A percentile compares a stretch with the other conserved stretches of the same genome.
phyloP scores from a whole-genome alignment of 2,888 invertebrate genomes.

The Bombylius major region DNA sequence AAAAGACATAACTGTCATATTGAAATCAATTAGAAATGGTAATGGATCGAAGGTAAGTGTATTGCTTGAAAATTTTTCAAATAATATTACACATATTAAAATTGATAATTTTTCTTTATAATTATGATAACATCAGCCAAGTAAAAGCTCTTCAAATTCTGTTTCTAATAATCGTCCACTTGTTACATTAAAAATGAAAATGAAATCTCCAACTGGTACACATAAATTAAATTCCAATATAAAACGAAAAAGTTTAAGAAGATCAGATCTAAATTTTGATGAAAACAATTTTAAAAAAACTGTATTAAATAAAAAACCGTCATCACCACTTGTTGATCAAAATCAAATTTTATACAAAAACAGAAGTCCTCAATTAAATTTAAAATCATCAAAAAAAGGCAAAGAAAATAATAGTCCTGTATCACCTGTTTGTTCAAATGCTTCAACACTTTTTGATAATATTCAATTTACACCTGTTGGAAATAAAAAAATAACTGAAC shows the following conservation, averaged over 20 bases:
- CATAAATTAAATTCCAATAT: constrained; percentile 34
- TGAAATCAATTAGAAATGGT: constrained; percentile 41
- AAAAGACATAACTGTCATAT: constrained; percentile 51
- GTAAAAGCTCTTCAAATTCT: no score
- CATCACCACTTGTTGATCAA: neutral
- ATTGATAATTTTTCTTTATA: no score
- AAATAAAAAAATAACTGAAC: constrained; percentile 10
- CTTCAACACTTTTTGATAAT: constrained; percentile 27
- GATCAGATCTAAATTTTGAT: no score
- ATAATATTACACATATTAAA: no score
- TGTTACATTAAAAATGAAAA: constrained; percentile 21
- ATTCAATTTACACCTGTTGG: constrained; percentile 31
- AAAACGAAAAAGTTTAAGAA: constrained; percentile 18
- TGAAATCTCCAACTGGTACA: constrained; percentile 29
- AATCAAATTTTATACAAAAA: neutral
- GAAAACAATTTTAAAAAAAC: no score
- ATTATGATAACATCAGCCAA: no score
- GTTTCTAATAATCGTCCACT: neutral
- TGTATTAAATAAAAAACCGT: neutral
- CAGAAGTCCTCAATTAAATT: neutral
- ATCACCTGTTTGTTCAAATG: constrained; percentile 28
- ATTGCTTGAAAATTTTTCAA: no score
- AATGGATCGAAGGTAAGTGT: neutral
- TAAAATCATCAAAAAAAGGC: neutral
- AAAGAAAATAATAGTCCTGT: constrained; percentile 39